Percentiles rank a stretch among this genome's conserved stretches.
phyloP scores from a whole-genome alignment of 2,797 vertebrate genomes.

The Denticeps clupeoides region DNA sequence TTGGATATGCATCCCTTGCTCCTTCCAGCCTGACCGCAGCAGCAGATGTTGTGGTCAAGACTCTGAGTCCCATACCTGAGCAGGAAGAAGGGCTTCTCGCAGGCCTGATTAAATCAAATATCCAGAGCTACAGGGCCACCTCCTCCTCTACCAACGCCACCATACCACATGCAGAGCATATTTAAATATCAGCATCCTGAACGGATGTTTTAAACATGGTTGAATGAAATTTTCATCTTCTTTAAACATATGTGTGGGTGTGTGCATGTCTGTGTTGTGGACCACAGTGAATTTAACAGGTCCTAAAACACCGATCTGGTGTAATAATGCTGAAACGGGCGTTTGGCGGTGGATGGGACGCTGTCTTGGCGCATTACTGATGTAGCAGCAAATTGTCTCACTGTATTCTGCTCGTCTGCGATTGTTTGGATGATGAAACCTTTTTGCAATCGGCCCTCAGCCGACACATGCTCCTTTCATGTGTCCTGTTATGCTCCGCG shows the following conservation, averaged over 20 bases:
- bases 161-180: no score
- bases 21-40: background rate
- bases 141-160: no score
- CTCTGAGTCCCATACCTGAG: background rate
- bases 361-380: constrained; percentile 37
- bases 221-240: no score
- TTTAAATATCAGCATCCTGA: no score
- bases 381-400: constrained; percentile 29
- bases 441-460: constrained; percentile 40
- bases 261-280: background rate
- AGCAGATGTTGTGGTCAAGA: constrained; percentile 19
- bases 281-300: background rate
- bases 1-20: constrained; percentile 6
- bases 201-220: no score
- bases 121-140: background rate
- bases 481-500: constrained; percentile 28
- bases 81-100: background rate
- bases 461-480: constrained; percentile 32
- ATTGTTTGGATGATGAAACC: constrained; percentile 46
- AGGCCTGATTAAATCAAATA: background rate
- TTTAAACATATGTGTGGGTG: background rate
- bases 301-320: constrained; percentile 18
- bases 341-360: constrained; percentile 24
- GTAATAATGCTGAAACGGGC: constrained; percentile 35
- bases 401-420: constrained; percentile 34